A percentile compares a stretch with the other conserved stretches of the same genome.
These are phyloP conservation scores for Pegoplata infirma DNA, from an alignment of 2,888 invertebrate species.

Conservation along the genomic window DNA sequence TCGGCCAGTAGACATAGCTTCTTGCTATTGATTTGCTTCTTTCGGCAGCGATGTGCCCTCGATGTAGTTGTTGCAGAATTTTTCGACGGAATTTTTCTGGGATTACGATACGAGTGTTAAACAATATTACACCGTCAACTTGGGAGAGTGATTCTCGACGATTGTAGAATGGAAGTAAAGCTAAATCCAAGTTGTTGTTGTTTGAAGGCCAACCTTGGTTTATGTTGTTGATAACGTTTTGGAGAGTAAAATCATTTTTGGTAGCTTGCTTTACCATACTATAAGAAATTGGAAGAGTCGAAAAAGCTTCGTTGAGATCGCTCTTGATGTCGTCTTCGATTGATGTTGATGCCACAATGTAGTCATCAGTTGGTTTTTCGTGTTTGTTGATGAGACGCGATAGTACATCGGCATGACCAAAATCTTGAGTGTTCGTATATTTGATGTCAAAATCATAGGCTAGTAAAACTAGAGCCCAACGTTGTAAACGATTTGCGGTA, in stretches of 20 bases:
- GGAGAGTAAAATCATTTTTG: neutral
- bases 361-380: constrained; percentile 4
- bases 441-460: constrained; percentile 17
- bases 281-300: neutral
- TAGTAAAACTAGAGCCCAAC: no score
- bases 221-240: neutral
- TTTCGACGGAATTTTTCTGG: no score
- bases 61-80: no score
- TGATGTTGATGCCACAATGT: neutral
- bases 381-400: neutral
- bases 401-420: constrained; percentile 1
- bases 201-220: constrained; percentile 10
- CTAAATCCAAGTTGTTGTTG: neutral
- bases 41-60: constrained; percentile 4
- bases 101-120: neutral
- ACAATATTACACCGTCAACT: neutral
- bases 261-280: neutral
- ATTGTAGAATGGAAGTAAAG: neutral
- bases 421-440: constrained; percentile 5
- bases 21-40: constrained; percentile 3
- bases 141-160: neutral
- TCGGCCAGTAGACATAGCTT: constrained; percentile 25
- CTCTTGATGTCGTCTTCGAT: neutral
- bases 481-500: no score
- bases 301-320: neutral